phyloP scores from a whole-genome alignment of 2,888 invertebrate species.

The Lasiommata megera region DNA sequence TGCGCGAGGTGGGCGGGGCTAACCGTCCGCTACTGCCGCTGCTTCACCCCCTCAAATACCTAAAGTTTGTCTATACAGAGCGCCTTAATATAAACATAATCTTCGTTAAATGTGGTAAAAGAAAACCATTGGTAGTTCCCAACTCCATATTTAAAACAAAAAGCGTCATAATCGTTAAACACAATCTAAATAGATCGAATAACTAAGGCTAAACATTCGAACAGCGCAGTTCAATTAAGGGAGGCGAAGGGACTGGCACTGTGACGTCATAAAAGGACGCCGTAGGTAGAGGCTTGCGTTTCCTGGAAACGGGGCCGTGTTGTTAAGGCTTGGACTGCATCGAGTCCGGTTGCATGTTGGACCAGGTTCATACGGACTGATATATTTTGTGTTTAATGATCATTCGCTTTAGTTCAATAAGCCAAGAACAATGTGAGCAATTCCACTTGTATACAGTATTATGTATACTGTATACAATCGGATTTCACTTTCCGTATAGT shows the following conservation, averaged over 20 bases:
- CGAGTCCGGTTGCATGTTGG: not conserved
- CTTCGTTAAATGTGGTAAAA: not conserved
- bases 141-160: conserved; percentile 18
- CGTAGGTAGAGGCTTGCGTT: conserved; percentile 52
- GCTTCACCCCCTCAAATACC: no score
- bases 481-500: no score
- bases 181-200: conserved; percentile 41
- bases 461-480: no score
- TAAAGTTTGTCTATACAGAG: no score
- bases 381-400: not conserved
- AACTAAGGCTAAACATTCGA: conserved; percentile 46
- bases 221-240: conserved; percentile 54
- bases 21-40: no score
- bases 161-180: conserved; percentile 28
- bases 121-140: not conserved
- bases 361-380: not conserved
- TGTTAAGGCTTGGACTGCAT: conserved; percentile 27
- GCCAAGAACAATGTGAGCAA: no score
- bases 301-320: conserved; percentile 55
- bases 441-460: no score
- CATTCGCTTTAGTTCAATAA: no score
- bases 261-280: conserved; percentile 64
- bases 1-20: no score
- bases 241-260: conserved; percentile 37
- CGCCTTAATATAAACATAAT: not conserved